A percentile compares a stretch with the other conserved stretches of the same genome.
Evolutionary conservation across 2,797 vertebrate species (phyloP).

Genomic region (Oceanodroma leucorhoa): DNA sequence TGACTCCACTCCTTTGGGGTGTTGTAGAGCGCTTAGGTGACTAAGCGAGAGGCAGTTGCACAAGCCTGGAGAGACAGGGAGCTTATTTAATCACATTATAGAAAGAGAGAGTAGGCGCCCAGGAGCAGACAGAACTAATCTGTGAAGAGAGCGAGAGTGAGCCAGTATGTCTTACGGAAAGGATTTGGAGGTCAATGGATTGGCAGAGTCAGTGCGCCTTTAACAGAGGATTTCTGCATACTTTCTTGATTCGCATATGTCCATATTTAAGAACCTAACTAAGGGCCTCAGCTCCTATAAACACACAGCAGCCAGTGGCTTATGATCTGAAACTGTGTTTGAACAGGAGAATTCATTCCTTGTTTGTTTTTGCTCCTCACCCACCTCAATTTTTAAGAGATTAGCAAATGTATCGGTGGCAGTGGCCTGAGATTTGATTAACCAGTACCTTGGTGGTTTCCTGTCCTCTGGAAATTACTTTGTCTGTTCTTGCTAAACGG

Average conservation of each 20-base stretch:
- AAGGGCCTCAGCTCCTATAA: neutral
- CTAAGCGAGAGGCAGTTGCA: slow-evolving; percentile 52
- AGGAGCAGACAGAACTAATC: slow-evolving; percentile 29
- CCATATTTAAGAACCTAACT: neutral
- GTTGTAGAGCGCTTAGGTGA: slow-evolving; percentile 46
- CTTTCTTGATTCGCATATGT: neutral
- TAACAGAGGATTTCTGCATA: neutral
- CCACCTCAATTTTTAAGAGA: neutral
- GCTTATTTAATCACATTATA: slow-evolving; percentile 54
- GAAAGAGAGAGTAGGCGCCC: slow-evolving; percentile 45
- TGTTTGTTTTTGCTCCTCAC: neutral
- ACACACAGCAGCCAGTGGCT: neutral
- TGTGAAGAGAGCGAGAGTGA: neutral
- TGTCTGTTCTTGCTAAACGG: neutral
- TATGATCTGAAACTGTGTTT: neutral
- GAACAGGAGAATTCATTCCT: neutral
- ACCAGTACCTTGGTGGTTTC: neutral
- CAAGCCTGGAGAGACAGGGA: slow-evolving; percentile 51
- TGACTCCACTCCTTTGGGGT: slow-evolving; percentile 60
- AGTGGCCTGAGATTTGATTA: neutral
- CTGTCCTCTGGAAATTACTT: neutral
- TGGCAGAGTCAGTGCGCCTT: neutral
- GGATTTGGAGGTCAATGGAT: neutral
- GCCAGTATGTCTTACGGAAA: neutral
- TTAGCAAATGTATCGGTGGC: neutral